A percentile compares a stretch with the other conserved stretches of the same genome.
Evolutionary conservation across 2,113 vertebrate genomes (phyloP).

Genomic region (Illadopsis cleaveri): DNA sequence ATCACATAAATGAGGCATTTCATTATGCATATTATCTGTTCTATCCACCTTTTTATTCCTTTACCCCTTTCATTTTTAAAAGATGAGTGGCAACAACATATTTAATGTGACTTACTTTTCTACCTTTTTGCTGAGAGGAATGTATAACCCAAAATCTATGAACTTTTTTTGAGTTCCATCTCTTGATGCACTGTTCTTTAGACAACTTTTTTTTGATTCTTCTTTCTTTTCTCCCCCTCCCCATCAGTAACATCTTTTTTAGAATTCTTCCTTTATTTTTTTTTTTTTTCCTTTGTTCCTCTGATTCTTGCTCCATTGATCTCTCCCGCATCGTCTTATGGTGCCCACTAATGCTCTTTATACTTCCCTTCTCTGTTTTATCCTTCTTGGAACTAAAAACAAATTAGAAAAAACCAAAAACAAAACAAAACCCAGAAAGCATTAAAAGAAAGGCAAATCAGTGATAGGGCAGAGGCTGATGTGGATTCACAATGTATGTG

Average conservation of each 20-base stretch:
- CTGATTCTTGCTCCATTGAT: neutral
- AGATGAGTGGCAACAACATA: neutral
- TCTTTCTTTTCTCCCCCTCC: neutral
- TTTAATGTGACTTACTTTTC: neutral
- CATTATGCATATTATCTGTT: neutral
- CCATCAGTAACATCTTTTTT: neutral
- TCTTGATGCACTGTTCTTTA: neutral
- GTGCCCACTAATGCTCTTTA: neutral
- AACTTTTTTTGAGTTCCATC: neutral
- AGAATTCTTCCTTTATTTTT: neutral
- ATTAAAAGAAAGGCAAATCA: neutral
- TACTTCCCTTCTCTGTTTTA: neutral
- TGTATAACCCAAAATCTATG: neutral
- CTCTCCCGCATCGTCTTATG: fast-evolving
- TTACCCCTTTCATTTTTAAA: neutral
- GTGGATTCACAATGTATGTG: fast-evolving
- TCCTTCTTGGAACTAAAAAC: neutral
- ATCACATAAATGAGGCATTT: neutral
- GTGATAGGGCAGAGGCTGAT: fast-evolving
- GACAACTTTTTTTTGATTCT: neutral
- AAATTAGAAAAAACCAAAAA: neutral
- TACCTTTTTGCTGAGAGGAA: neutral
- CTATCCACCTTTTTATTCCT: neutral
- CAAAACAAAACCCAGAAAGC: neutral
- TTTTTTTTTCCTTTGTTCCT: neutral